Conservation (phyloP, 2,797 vertebrate species). For the Monodelphis domestica region DNA sequence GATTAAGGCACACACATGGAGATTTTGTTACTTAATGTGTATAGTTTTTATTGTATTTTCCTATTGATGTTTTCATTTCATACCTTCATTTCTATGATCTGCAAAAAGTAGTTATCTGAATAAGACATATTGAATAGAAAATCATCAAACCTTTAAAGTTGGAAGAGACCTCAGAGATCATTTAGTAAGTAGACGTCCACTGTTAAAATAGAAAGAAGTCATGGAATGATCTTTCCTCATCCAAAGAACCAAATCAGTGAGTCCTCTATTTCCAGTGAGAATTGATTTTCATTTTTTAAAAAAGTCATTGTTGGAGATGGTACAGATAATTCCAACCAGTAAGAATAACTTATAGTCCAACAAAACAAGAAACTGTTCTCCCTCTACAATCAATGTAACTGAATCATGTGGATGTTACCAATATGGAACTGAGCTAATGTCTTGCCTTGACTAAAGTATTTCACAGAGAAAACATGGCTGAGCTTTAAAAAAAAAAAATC, state of each 20-base stretch:
- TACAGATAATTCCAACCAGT: not conserved
- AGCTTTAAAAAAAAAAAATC: not conserved
- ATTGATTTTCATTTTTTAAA: not conserved
- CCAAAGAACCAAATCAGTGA: not conserved
- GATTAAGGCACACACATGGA: not conserved
- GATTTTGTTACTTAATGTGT: not conserved
- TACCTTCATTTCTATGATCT: not conserved
- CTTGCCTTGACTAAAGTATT: constrained; percentile 70
- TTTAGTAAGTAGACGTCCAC: not conserved
- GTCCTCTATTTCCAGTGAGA: not conserved
- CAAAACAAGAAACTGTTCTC: not conserved
- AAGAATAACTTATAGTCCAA: not conserved
- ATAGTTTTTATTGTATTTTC: not conserved
- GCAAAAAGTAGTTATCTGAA: not conserved
- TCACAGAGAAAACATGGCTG: constrained; percentile 53
- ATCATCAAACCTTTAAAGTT: not conserved
- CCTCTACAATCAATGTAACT: not conserved
- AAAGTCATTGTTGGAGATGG: not conserved
- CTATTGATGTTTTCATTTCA: not conserved
- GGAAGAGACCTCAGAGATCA: not conserved
- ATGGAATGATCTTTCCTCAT: not conserved
- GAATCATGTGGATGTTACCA: constrained; percentile 8
- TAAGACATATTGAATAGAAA: not conserved
- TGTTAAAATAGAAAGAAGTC: not conserved
- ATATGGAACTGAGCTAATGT: not conserved